Percentiles rank a stretch among this genome's conserved stretches.
Evolutionary conservation across 2,113 vertebrate genomes (phyloP).

Genomic region (Phaethon lepturus): DNA sequence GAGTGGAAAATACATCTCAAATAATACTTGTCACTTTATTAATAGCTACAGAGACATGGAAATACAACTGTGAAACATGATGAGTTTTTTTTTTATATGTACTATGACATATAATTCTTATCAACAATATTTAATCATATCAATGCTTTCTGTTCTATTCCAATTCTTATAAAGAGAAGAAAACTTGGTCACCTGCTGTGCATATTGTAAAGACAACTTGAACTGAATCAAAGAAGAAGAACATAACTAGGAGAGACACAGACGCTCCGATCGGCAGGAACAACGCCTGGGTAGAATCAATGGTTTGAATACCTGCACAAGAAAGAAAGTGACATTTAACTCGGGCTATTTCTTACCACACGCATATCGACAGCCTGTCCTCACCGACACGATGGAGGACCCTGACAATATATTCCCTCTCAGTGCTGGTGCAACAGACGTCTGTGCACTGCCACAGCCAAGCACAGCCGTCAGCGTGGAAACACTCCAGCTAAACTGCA

Average conservation of each 20-base stretch:
- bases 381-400: background rate
- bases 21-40: background rate
- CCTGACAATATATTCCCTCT: too few relatives aligned
- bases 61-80: background rate
- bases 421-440: background rate
- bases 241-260: constrained; percentile 98
- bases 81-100: background rate
- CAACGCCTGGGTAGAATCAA: constrained; percentile 97
- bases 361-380: background rate
- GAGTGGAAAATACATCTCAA: constrained; percentile 11
- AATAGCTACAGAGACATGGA: background rate
- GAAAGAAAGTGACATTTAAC: background rate
- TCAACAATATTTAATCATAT: background rate
- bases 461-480: background rate
- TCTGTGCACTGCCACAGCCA: background rate
- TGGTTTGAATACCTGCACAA: constrained; percentile 95
- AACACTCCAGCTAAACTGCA: background rate
- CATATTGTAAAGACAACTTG: constrained; percentile 99
- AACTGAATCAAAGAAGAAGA: constrained; percentile 99
- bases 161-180: background rate
- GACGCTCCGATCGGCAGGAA: constrained; percentile 98
- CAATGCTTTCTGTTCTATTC: background rate
- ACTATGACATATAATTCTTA: background rate
- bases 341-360: background rate
- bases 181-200: constrained; percentile 89